Conservation (phyloP, 2,113 vertebrate genomes). For the Callionymus lyra region DNA sequence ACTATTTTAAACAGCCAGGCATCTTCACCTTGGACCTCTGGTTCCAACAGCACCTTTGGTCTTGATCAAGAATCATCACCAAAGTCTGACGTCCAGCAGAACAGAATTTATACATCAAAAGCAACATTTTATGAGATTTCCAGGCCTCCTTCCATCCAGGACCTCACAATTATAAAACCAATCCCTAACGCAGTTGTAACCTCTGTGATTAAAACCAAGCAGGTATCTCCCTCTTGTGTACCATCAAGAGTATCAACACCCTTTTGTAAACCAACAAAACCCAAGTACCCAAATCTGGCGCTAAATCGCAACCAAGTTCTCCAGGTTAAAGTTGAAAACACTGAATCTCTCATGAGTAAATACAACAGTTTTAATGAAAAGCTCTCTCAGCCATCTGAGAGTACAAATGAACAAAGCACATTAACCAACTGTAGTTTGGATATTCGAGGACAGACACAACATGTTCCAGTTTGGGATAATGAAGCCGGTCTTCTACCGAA, state of each 20-base stretch:
- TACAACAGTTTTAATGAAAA: constrained; percentile 15
- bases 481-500: constrained; percentile 31
- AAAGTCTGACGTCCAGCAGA: constrained; percentile 21
- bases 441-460: constrained; percentile 21
- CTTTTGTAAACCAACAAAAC: constrained; percentile 51
- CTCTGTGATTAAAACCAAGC: constrained; percentile 18
- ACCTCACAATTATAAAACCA: constrained; percentile 26
- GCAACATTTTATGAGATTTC: constrained; percentile 59
- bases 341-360: constrained; percentile 14
- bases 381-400: constrained; percentile 20
- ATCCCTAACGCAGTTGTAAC: constrained; percentile 9
- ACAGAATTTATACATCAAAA: constrained; percentile 54
- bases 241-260: constrained; percentile 36
- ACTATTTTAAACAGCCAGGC: constrained; percentile 17
- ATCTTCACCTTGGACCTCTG: constrained; percentile 5
- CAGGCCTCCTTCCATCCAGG: constrained; percentile 45
- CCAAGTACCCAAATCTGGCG: constrained; percentile 31
- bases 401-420: constrained; percentile 20
- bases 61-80: constrained; percentile 27
- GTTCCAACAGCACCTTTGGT: constrained; percentile 19
- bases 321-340: constrained; percentile 6
- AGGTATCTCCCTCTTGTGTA: constrained; percentile 34
- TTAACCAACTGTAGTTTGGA: constrained; percentile 10
- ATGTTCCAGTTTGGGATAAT: constrained; percentile 6
- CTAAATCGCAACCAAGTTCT: constrained; percentile 30